These are phyloP conservation scores for Tipula vernalis DNA, from an alignment of 2,888 invertebrate genomes.

Conservation along the genomic window DNA sequence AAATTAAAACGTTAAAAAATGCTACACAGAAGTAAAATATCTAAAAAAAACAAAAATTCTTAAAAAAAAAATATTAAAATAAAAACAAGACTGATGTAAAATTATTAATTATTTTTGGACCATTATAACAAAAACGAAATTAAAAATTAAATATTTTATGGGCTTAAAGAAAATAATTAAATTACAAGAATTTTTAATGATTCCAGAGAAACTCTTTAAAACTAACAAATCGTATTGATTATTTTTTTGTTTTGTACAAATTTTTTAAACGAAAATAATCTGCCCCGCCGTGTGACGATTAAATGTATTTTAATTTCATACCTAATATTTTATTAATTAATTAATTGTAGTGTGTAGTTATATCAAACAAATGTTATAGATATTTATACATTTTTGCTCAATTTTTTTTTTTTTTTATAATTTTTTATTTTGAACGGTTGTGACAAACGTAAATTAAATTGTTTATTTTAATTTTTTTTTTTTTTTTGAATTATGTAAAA, in stretches of 20 bases:
- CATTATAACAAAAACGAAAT: neutral
- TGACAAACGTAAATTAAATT: neutral
- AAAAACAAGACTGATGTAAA: neutral
- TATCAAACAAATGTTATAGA: neutral
- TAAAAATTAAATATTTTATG: neutral
- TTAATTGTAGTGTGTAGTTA: neutral
- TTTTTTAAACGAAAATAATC: neutral
- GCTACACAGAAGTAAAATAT: neutral
- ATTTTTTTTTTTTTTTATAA: neutral
- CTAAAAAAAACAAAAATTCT: neutral
- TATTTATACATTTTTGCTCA: neutral
- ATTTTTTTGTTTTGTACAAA: neutral
- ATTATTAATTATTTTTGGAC: slow-evolving; percentile 4
- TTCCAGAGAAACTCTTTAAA: neutral
- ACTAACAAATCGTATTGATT: neutral
- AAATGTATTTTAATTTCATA: neutral
- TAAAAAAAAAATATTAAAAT: neutral
- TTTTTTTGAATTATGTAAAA: neutral
- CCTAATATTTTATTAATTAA: neutral
- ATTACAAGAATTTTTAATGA: neutral
- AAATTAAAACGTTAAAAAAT: neutral
- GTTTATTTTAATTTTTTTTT: neutral
- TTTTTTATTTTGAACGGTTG: neutral
- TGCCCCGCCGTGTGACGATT: slow-evolving; percentile 7
- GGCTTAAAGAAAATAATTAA: neutral